Percentiles rank a stretch among this genome's conserved stretches.
phyloP scores from a whole-genome alignment of 2,113 vertebrate genomes.

The Larimichthys crocea region DNA sequence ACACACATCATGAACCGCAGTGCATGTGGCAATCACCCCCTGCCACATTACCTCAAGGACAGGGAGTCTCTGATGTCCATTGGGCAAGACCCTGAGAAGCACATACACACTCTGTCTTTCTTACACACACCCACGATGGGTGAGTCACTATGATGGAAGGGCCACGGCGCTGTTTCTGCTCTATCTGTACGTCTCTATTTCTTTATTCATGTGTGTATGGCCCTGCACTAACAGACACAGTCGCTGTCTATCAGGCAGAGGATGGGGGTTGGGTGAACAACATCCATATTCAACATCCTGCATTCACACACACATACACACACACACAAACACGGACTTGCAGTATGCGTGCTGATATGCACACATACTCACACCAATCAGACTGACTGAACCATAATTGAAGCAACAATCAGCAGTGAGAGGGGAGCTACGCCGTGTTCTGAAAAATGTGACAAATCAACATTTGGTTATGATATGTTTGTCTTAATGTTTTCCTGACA shows the following conservation, averaged over 20 bases:
- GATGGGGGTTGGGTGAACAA: background rate
- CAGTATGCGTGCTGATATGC: conserved; percentile 22
- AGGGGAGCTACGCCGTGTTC: conserved; percentile 38
- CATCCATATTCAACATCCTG: conserved; percentile 64
- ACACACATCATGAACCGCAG: conserved; percentile 28
- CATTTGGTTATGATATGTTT: conserved; percentile 49
- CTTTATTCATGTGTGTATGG: conserved; percentile 9
- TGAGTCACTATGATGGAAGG: background rate
- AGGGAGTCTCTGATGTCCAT: conserved; percentile 17
- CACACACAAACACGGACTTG: background rate
- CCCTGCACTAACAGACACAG: conserved; percentile 17
- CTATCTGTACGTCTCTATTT: conserved; percentile 6
- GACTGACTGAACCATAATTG: conserved; percentile 71
- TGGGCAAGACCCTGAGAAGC: background rate
- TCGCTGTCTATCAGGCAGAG: conserved; percentile 22
- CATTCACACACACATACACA: conserved; percentile 23
- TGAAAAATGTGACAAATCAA: conserved; percentile 66
- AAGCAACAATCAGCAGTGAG: conserved; percentile 75
- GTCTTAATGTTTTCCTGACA: conserved; percentile 44
- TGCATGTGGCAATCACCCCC: conserved; percentile 33
- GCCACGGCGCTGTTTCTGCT: background rate
- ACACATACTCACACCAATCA: conserved; percentile 63
- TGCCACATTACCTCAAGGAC: conserved; percentile 45
- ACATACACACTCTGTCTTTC: background rate
- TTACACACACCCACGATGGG: background rate